Evolutionary conservation across 2,888 invertebrate species (phyloP).

Genomic region (Embidobia sp.): DNA sequence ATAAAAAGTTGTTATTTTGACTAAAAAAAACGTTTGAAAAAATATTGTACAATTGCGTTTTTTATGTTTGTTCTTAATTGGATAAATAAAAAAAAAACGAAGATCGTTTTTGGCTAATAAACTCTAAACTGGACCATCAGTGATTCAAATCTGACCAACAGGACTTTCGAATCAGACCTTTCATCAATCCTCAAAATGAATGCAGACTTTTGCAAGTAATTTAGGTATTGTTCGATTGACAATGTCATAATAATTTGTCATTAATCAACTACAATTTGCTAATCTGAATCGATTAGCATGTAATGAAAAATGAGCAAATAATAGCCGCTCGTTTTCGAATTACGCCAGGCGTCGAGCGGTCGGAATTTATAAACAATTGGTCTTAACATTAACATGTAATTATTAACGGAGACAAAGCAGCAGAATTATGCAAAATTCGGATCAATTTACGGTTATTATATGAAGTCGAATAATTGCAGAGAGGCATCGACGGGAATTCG

Average conservation of each 20-base stretch:
- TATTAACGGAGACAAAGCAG: conserved; percentile 36
- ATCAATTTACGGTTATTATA: conserved; percentile 55
- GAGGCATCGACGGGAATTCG: conserved; percentile 35
- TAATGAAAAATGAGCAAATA: conserved; percentile 12
- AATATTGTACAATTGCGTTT: too few species aligned
- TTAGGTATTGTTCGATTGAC: conserved; percentile 7
- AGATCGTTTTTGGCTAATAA: too few species aligned
- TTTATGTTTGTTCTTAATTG: too few species aligned
- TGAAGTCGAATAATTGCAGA: conserved; percentile 27
- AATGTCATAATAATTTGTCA: conserved; percentile 29
- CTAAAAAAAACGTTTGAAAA: too few species aligned
- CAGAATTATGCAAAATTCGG: conserved; percentile 50
- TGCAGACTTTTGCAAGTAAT: neutral
- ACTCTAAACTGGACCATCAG: too few species aligned
- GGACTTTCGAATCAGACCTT: too few species aligned
- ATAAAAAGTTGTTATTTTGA: too few species aligned
- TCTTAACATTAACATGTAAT: conserved; percentile 48
- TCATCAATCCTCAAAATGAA: neutral
- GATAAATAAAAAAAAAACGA: too few species aligned
- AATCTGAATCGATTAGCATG: conserved; percentile 40
- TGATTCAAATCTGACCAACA: too few species aligned
- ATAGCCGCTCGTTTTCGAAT: conserved; percentile 29
- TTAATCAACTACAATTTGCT: conserved; percentile 25
- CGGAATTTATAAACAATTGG: conserved; percentile 42
- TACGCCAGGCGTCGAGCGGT: neutral